Conservation (phyloP, 2,888 invertebrate genomes). For the Frankliniella fusca region DNA sequence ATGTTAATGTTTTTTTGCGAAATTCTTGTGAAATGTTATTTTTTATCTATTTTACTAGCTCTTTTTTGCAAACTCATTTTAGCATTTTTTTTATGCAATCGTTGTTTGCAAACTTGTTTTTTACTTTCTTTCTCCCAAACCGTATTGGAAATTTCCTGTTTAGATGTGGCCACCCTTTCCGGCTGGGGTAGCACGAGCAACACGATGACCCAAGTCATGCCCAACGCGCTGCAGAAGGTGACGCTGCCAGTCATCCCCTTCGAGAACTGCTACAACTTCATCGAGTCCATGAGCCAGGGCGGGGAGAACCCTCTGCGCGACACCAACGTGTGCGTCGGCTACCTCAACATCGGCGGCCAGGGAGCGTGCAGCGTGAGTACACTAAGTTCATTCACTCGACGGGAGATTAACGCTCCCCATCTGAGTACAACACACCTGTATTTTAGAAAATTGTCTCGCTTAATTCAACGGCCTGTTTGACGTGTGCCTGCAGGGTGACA, state of each 20-base stretch:
- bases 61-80: too few relatives aligned
- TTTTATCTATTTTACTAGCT: too few relatives aligned
- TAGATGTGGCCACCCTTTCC: background rate
- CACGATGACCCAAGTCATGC: slow-evolving; percentile 45
- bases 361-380: slow-evolving; percentile 48
- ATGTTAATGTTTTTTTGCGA: too few relatives aligned
- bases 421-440: too few relatives aligned
- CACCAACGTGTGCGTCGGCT: slow-evolving; percentile 50
- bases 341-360: slow-evolving; percentile 46
- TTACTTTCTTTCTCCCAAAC: too few relatives aligned
- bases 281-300: slow-evolving; percentile 20
- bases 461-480: background rate
- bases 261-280: slow-evolving; percentile 35
- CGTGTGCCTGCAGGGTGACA: slow-evolving; percentile 45
- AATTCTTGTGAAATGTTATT: too few relatives aligned
- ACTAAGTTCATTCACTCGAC: too few relatives aligned
- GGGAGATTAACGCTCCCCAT: too few relatives aligned
- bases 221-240: slow-evolving; percentile 41
- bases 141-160: too few relatives aligned
- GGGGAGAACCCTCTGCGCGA: slow-evolving; percentile 36
- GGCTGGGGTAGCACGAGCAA: slow-evolving; percentile 51
- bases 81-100: too few relatives aligned
- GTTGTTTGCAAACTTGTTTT: too few relatives aligned
- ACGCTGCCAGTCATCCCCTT: slow-evolving; percentile 35
- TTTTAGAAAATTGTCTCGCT: background rate